These are phyloP conservation scores for Xenus cinereus DNA, from an alignment of 2,113 vertebrate species.

Conservation along the genomic window DNA sequence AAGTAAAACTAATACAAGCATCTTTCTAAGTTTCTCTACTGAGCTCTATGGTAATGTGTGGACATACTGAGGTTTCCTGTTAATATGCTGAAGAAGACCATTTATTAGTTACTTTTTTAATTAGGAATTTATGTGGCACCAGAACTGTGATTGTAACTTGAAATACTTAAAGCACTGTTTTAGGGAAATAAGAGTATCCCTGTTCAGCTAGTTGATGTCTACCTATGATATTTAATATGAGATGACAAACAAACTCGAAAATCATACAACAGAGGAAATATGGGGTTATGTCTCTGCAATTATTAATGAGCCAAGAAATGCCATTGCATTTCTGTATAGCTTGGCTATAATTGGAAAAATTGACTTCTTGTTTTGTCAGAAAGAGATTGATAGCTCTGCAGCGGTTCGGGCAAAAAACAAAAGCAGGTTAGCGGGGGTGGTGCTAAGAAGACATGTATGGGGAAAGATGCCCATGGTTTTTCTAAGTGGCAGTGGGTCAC, in stretches of 20 bases:
- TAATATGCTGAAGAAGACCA: background rate
- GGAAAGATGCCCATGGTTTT: background rate
- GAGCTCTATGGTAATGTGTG: background rate
- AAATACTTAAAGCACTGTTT: background rate
- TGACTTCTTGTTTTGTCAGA: background rate
- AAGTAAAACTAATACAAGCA: background rate
- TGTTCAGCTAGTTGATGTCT: background rate
- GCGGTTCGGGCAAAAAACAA: background rate
- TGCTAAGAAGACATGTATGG: background rate
- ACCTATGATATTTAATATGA: background rate
- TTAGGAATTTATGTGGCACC: background rate
- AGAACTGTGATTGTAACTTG: background rate
- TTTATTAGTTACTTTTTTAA: background rate
- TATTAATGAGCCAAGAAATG: background rate
- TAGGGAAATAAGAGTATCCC: background rate
- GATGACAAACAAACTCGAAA: background rate
- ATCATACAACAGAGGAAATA: background rate
- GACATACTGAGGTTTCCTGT: background rate
- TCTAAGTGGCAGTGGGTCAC: background rate
- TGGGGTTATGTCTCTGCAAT: background rate
- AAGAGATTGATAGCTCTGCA: background rate
- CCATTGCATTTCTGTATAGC: background rate
- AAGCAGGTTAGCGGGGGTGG: background rate
- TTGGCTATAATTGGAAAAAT: background rate
- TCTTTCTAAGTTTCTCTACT: background rate